Base-by-base conservation (phyloP, 1,140 invertebrate genomes). In the Drosophila ohnishii region DNA sequence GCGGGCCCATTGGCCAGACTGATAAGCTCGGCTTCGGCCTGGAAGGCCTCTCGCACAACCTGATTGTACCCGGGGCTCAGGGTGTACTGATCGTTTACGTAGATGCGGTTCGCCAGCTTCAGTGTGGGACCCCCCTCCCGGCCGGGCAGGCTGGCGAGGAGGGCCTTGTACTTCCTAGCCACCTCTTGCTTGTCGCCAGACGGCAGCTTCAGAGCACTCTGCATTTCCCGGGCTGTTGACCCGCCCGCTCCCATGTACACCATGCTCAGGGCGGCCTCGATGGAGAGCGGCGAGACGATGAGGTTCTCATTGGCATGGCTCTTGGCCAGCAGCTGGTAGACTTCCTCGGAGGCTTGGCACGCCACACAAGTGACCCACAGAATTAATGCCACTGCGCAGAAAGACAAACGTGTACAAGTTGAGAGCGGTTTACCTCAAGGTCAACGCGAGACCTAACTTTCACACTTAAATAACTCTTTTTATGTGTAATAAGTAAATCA, bases 251-350 rank as follows among this genome's bases (percentile, higher is more conserved):
- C 95, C 30, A 93, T 66, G 19, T 92, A 93, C 32, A 94, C 89
- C 90, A 95, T 91, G 3, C 93, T 93, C 13, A 95, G 79, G n/a
- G 93, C 92, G 35, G 92, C 92, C 40, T 94, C 81, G 30, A 94
- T 90, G 47, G 94, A 75, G 14, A 75, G 48, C n/a, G 73, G 73
- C 4, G 73, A 75, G 28, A 75, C 42, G 22, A 75, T 22, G 3
- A 94, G 64, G 87, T 94, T 95, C 35, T 91, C 60, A 25, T 82
- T 59, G 14, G 87, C 47, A 48, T 71, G 51, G 42, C 42, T 58
- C 51, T 71, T 70, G 19, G 65, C 65, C 35, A 71, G 50, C n/a
- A 34, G 19, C 19, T 71, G 67, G 42, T 58, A 70, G n/a, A 71
- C 37, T 7, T 70, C 65, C n/a, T 71, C 39, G 14, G 65, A 40